These are phyloP conservation scores for Corythaeola cristata DNA, from an alignment of 2,113 vertebrate species.

Conservation along the genomic window DNA sequence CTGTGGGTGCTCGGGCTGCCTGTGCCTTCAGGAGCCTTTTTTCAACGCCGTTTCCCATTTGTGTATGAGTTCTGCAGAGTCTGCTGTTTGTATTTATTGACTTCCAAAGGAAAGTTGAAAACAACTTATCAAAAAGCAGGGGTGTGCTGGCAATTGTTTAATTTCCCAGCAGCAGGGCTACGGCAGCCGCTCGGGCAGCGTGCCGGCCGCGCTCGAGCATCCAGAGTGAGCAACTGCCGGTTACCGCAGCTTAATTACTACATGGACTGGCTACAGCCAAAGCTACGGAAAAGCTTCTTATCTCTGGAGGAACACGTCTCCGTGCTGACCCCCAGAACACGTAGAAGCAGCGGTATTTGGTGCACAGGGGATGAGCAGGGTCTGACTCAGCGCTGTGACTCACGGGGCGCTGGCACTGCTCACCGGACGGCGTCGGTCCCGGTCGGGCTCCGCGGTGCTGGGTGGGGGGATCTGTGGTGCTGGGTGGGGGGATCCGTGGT, in stretches of 20 bases:
- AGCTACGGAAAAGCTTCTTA: not conserved
- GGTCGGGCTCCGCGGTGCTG: not conserved
- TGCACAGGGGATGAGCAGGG: not conserved
- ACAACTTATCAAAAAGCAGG: not conserved
- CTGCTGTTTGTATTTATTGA: not conserved
- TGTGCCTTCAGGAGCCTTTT: not conserved
- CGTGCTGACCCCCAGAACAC: accelerated
- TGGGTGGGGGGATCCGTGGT: not conserved
- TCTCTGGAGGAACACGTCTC: not conserved
- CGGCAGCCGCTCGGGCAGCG: not conserved
- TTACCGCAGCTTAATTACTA: not conserved
- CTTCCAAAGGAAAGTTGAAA: not conserved
- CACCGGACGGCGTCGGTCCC: accelerated
- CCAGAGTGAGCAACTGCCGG: not conserved
- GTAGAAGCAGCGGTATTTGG: accelerated
- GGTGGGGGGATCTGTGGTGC: not conserved
- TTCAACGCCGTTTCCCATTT: accelerated
- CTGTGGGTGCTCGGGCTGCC: not conserved
- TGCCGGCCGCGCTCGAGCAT: not conserved
- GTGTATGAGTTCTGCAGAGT: not conserved
- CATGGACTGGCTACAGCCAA: accelerated
- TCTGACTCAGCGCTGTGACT: slow-evolving; percentile 34
- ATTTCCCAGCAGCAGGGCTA: not conserved
- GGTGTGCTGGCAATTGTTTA: not conserved
- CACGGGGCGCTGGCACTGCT: not conserved